A percentile compares a stretch with the other conserved stretches of the same genome.
phyloP scores from a whole-genome alignment of 1,140 invertebrate genomes.

The Harlomillsia oculata region DNA sequence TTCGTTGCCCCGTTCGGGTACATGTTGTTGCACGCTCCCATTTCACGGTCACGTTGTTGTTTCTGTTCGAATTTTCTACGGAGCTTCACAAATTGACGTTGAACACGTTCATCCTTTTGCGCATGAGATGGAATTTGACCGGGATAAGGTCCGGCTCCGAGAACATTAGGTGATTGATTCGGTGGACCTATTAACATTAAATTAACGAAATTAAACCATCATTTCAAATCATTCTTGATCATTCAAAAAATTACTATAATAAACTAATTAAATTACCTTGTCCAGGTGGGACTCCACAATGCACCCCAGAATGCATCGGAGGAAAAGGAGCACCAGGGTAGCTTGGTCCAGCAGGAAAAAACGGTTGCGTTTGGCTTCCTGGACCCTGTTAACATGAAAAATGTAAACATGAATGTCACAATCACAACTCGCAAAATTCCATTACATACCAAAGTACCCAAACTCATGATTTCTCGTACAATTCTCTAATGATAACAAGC shows the following conservation, averaged over 20 bases:
- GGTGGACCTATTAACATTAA: conserved; percentile 13
- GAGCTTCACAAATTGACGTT: conserved; percentile 62
- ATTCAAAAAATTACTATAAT: neutral
- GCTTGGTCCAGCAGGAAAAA: conserved; percentile 29
- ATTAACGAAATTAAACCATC: neutral
- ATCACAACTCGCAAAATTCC: neutral
- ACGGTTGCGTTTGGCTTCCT: conserved; percentile 27
- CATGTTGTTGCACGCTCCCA: conserved; percentile 7
- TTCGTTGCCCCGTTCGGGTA: conserved; percentile 37
- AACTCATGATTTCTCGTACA: too few relatives aligned
- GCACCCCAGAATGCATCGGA: conserved; percentile 30
- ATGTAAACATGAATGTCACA: neutral
- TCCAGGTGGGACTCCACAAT: conserved; percentile 20
- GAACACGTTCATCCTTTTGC: conserved; percentile 65
- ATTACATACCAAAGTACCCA: too few relatives aligned
- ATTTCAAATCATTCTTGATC: neutral
- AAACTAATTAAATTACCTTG: conserved; percentile 18
- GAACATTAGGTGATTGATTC: conserved; percentile 13
- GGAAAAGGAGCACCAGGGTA: conserved; percentile 24
- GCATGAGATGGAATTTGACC: conserved; percentile 40
- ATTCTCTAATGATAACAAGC: too few relatives aligned
- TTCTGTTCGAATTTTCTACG: conserved; percentile 61
- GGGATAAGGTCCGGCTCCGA: conserved; percentile 20
- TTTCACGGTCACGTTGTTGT: conserved; percentile 38
- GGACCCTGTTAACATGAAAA: conserved; percentile 25